Evolutionary conservation across 1,140 invertebrate species (phyloP), one percentile per base, ranked within the genome.

Genomic region (Brachionus paranguensis): DNA sequence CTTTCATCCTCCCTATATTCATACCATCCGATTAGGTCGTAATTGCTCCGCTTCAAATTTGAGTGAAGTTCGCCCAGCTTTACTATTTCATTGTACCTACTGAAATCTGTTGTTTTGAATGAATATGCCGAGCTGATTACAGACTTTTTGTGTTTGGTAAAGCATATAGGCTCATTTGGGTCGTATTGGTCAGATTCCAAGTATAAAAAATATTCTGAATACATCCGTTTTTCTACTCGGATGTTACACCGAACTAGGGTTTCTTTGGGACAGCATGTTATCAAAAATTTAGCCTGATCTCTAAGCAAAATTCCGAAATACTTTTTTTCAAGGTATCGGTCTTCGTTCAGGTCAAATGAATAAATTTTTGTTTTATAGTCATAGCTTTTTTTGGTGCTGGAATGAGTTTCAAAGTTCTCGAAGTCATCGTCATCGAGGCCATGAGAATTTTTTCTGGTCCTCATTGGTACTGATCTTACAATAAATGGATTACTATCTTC

Each of bases 101-200:
- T 60, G 8, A 60, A 24, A 60, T 60, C 41, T 45, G 33, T 74
- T 43, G 70, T 74, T 47, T 74, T 74, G 37, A 74, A 68, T 10
- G 65, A 68, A 68, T 68, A 68, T 33, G 65, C 65, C 24, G 65
- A 68, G 33, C 65, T 68, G 12, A 41, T 41, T 4, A 68, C 12
- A n/a, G 65, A 68, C n/a, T 74, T 74, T 74, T 74, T 74, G n/a
- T 45, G 33, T 10, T 45, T 74, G 1, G 70, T 74, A 43, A 74
- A 74, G 20, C 41, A 2, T 45, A 68, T 68, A 14, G 70, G 70
- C 45, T 45, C 70, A 43, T 74, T 43, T 45, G 65, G 17, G 7
- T 74, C 20, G 4, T 45, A 37, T n/a, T 74, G 20, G 4, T 74
- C 70, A 60, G 53, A 60, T 74, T 74, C 70, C 11, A 74, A 74